These are phyloP conservation scores for Hyalella azteca DNA, from an alignment of 2,888 invertebrate species.

Conservation along the genomic window DNA sequence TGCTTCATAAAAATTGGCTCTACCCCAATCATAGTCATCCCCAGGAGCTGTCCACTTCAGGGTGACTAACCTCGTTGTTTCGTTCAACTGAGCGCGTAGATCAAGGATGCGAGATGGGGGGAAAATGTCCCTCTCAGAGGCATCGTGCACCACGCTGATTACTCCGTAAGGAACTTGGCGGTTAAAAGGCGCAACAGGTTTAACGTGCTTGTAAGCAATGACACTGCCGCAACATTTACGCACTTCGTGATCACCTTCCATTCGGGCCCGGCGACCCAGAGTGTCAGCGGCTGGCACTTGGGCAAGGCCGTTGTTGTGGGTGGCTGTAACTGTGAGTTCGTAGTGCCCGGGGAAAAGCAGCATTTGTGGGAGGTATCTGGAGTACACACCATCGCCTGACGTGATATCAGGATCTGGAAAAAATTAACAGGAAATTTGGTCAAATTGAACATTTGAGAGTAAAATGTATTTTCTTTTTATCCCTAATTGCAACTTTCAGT, in stretches of 20 bases:
- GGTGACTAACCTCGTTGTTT: constrained; percentile 66
- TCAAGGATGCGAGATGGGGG: constrained; percentile 68
- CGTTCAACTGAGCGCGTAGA: constrained; percentile 65
- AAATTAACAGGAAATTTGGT: neutral
- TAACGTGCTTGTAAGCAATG: constrained; percentile 50
- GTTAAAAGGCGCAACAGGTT: constrained; percentile 51
- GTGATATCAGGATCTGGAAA: constrained; percentile 70
- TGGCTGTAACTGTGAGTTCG: constrained; percentile 52
- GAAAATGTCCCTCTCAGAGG: constrained; percentile 50
- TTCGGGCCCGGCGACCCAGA: constrained; percentile 43
- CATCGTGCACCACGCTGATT: constrained; percentile 46
- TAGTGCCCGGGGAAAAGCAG: constrained; percentile 53
- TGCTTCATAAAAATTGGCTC: constrained; percentile 53
- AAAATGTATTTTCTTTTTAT: no score
- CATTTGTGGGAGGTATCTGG: constrained; percentile 66
- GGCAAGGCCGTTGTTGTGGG: constrained; percentile 53
- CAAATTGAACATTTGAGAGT: no score
- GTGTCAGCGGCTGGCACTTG: constrained; percentile 49
- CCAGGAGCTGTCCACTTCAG: constrained; percentile 71
- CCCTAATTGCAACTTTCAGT: no score
- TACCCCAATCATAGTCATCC: constrained; percentile 61
- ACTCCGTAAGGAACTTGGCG: constrained; percentile 49
- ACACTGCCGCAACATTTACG: constrained; percentile 60
- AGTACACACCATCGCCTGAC: constrained; percentile 72
- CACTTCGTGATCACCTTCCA: constrained; percentile 56